Evolutionary conservation across 1,140 invertebrate species (phyloP).

Genomic region (Lineus longissimus): DNA sequence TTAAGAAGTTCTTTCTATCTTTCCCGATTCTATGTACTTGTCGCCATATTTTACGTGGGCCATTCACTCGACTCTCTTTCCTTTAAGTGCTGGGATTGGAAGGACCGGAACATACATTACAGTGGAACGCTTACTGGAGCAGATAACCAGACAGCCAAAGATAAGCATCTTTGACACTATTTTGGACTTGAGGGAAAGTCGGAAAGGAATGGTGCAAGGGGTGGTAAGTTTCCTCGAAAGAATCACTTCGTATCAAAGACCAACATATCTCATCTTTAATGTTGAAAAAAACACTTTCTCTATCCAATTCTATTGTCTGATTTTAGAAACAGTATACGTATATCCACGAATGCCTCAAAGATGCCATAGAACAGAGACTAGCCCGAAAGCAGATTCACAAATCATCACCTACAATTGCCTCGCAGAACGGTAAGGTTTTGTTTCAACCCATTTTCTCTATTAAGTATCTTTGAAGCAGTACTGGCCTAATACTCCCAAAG

Average conservation of each 20-base stretch:
- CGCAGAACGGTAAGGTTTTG: too few species aligned
- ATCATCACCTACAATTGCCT: too few species aligned
- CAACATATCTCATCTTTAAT: too few species aligned
- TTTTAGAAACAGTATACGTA: constrained; percentile 89
- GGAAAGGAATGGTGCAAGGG: constrained; percentile 67
- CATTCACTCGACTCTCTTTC: too few species aligned
- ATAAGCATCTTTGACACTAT: constrained; percentile 97
- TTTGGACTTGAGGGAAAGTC: constrained; percentile 86
- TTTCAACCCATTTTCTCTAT: too few species aligned
- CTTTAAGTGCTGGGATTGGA: constrained; percentile 36
- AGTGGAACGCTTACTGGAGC: constrained; percentile 93
- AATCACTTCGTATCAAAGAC: neutral
- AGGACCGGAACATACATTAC: constrained; percentile 78
- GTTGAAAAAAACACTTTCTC: too few species aligned
- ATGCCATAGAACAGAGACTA: constrained; percentile 47
- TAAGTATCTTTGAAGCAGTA: too few species aligned
- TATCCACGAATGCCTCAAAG: constrained; percentile 83
- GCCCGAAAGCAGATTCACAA: too few species aligned
- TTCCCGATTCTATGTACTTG: neutral
- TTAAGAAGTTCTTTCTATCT: too few species aligned
- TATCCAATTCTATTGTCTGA: too few species aligned
- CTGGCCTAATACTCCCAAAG: too few species aligned
- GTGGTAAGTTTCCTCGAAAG: constrained; percentile 55
- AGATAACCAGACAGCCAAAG: constrained; percentile 67
- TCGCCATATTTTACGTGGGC: neutral